Base-by-base conservation (phyloP, 2,888 invertebrate genomes). In the Dynastes grantii region DNA sequence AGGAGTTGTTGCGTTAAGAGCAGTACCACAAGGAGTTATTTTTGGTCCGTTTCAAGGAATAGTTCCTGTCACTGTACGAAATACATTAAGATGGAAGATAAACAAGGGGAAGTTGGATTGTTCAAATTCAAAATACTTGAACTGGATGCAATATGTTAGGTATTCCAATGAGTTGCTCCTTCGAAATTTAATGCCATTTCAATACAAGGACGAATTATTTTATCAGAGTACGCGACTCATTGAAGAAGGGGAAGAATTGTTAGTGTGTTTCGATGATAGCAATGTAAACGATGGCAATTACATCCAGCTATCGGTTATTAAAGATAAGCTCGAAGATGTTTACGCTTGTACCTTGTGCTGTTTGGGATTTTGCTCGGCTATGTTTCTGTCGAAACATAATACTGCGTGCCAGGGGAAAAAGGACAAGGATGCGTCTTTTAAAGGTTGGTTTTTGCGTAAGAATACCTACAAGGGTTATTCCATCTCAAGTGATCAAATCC, bases 81-180 rank as follows among this genome's bases (percentile, higher is more conserved):
- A n/a, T 11, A 61, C 22, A 61, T 27, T 4, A 49, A 68, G 27
- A 27, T 22, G 40, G 13, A 68, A 68, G 8, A 1, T 45, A 68
- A 22, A 2, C 2, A 27, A 29, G 2, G 29, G 8, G 27, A 22
- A 45, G 2, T 5, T 51, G 16, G 16, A 27, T 22, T 2, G 11
- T 13, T 45, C 5, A 2, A 5, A n/a, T 8, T 11, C 49, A 22
- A 68, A 49, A 27, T 13, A 1, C 8, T 49, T 68, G 22, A 68
- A 68, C 45, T 68, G 68, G 68, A 49, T 68, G 68, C 68, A 68
- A n/a, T 27, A 49, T 6, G 11, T 68, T 27, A 45, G 49, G 9
- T 11, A 2, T 22, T 45, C 68, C 8, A 27, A 27, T 27, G 22
- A 5, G 4, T 16, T 11, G 9, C 11, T 22, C 9, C 11, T 22